Evolutionary conservation across 1,140 invertebrate genomes (phyloP).

Genomic region (Triops longicaudatus): DNA sequence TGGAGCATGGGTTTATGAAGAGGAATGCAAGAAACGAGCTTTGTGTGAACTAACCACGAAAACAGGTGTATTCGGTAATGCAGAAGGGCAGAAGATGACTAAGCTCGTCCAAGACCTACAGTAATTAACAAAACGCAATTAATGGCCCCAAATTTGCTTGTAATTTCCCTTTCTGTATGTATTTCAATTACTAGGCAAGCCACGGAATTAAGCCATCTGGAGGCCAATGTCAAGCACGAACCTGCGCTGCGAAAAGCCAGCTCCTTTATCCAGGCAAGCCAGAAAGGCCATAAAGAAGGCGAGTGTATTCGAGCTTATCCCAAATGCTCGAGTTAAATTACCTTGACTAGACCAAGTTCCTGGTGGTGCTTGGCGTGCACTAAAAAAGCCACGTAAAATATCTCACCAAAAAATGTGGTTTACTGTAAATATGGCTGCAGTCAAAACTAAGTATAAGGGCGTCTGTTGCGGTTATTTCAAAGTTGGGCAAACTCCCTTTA

Average conservation of each 20-base stretch:
- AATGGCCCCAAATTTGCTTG: neutral
- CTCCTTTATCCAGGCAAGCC: neutral
- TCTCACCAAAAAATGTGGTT: neutral
- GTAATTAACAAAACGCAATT: neutral
- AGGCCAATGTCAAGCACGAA: neutral
- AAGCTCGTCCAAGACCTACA: neutral
- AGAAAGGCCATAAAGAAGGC: neutral
- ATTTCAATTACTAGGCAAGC: neutral
- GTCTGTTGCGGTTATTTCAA: neutral
- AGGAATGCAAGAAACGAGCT: conserved; percentile 21
- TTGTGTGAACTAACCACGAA: conserved; percentile 13
- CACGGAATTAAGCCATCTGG: neutral
- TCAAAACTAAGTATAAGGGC: neutral
- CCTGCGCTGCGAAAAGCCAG: neutral
- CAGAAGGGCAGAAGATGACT: neutral
- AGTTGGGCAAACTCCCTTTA: neutral
- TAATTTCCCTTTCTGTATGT: neutral
- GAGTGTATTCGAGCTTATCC: neutral
- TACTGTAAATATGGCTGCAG: neutral
- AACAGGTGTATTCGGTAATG: neutral
- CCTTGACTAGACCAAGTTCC: neutral
- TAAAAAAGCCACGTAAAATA: neutral
- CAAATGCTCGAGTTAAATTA: neutral
- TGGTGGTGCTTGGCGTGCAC: too few species aligned
- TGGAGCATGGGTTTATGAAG: conserved; percentile 11